phyloP scores from a whole-genome alignment of 2,797 vertebrate genomes.

The Schizothorax lantsangensis region DNA sequence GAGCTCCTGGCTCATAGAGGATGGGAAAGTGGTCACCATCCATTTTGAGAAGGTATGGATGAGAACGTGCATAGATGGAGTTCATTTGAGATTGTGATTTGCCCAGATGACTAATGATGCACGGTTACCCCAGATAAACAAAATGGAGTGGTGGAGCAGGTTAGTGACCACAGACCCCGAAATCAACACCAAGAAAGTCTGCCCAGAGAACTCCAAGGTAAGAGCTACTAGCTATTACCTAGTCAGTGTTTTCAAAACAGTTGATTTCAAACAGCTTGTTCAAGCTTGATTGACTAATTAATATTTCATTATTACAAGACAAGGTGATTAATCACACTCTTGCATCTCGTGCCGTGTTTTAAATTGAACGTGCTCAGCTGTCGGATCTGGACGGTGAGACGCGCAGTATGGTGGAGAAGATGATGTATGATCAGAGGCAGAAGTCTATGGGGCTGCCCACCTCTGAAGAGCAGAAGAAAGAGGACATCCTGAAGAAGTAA shows the following conservation, averaged over 20 bases:
- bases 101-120: neutral
- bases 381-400: slow-evolving; percentile 98
- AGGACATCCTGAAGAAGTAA: slow-evolving; percentile 97
- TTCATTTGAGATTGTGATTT: neutral
- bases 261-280: neutral
- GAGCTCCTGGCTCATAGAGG: slow-evolving; percentile 97
- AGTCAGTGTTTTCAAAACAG: neutral
- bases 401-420: slow-evolving; percentile 99
- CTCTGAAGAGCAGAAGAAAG: slow-evolving; percentile 98
- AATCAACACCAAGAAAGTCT: slow-evolving; percentile 98
- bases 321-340: neutral
- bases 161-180: slow-evolving; percentile 91
- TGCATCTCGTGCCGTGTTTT: neutral
- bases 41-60: slow-evolving; percentile 94
- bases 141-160: slow-evolving; percentile 99
- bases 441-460: slow-evolving; percentile 99
- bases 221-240: neutral
- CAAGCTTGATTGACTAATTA: neutral
- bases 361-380: slow-evolving; percentile 73
- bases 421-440: slow-evolving; percentile 99
- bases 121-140: slow-evolving; percentile 82
- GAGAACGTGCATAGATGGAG: neutral
- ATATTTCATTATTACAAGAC: neutral
- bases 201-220: slow-evolving; percentile 99
- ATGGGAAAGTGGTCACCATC: slow-evolving; percentile 90